phyloP scores from a whole-genome alignment of 2,113 vertebrate genomes.

The Grallaria varia region DNA sequence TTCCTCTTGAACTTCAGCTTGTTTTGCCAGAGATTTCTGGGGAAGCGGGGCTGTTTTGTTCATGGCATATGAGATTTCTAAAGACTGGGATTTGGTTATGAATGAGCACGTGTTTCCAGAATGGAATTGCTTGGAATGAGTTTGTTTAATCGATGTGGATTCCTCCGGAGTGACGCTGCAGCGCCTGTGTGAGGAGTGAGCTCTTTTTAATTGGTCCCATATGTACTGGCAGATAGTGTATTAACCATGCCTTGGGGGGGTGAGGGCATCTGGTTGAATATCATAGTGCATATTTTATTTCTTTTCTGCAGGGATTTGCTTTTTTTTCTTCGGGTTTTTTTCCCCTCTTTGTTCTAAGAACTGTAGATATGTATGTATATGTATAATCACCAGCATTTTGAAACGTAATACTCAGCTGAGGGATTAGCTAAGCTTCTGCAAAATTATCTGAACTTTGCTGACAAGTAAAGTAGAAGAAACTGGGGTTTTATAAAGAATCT shows the following conservation, averaged over 20 bases:
- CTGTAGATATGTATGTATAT: neutral
- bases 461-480: neutral
- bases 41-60: neutral
- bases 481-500: neutral
- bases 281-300: conserved; percentile 18
- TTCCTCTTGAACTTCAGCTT: neutral
- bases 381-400: neutral
- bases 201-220: conserved; percentile 43
- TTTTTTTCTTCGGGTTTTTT: neutral
- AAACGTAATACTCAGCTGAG: neutral
- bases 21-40: neutral
- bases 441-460: neutral
- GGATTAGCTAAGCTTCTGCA: conserved; percentile 28
- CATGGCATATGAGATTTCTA: neutral
- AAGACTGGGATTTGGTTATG: conserved; percentile 11
- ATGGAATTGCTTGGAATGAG: conserved; percentile 24
- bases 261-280: neutral
- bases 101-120: conserved; percentile 36
- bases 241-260: conserved; percentile 12
- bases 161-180: conserved; percentile 10
- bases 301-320: conserved; percentile 4
- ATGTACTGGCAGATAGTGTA: conserved; percentile 25
- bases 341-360: neutral
- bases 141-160: conserved; percentile 43
- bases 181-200: neutral